Evolutionary conservation across 2,797 vertebrate genomes (phyloP), one percentile per base, ranked within the genome.

Genomic region (Heteromormyrus szaboi): DNA sequence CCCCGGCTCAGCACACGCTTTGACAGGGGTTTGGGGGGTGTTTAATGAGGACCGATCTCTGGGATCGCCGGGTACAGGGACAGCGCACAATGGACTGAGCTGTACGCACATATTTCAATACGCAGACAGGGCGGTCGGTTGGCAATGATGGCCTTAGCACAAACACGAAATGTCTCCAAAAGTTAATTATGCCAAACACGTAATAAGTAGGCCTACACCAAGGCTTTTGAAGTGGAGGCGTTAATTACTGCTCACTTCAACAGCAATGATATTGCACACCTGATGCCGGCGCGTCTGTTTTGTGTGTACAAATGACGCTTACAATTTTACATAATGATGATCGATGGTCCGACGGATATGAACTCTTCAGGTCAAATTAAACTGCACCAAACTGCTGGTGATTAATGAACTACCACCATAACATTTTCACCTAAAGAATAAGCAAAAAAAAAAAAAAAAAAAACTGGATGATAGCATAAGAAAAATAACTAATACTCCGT

Each of bases 1-100:
- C 87, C 14, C 46, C 12, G 33, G 44, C 85, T 4, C 14, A 62
- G 59, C 89, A 81, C 84, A 88, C 37, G 86, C 59, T 37, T 79
- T 54, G 86, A 87, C 89, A 88, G 84, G 87, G 89, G 41, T 11
- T 51, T 12, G 25, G 37, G 46, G 19, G 56, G 33, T 65, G 19
- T 88, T 87, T 87, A 22, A 87, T 41, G 33, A 56, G 19, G 37
- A 62, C 17, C 33, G 37, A 25, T 41, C 14, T 41, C 41, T 5
- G 6, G 72, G 72, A 41, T 17, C 54, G 53, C 85, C n/a, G 19
- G 2, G n/a, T 46, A 19, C 7, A 44, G 7, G 12, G 85, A 46
- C 33, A 11, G 3, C 2, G 25, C 51, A 33, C 50, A 37, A 51
- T 51, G 48, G 46, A 25, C 83, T 17, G 83, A 85, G 48, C 83